phyloP scores from a whole-genome alignment of 2,113 vertebrate genomes.

The Pimephales promelas region DNA sequence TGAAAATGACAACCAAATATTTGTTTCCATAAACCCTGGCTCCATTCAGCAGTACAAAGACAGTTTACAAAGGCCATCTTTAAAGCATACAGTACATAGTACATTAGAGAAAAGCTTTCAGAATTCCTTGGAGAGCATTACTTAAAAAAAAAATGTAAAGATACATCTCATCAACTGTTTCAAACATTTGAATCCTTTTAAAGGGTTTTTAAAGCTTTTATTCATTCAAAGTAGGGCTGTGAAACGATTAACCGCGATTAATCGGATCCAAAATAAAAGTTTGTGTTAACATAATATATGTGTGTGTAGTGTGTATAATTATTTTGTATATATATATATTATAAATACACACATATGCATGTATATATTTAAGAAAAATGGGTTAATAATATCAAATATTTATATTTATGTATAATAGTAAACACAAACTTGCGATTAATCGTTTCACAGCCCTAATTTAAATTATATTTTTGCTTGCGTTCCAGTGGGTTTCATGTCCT shows the following conservation, averaged over 20 bases:
- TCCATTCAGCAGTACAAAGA: constrained; percentile 27
- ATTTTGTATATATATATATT: too few relatives aligned
- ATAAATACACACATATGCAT: too few relatives aligned
- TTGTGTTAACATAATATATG: too few relatives aligned
- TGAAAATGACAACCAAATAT: neutral
- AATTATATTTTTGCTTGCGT: neutral
- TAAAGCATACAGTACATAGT: constrained; percentile 11
- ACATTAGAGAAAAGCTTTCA: constrained; percentile 58
- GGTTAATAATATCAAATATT: too few relatives aligned
- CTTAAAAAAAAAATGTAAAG: constrained; percentile 6
- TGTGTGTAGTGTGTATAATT: too few relatives aligned
- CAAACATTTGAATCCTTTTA: neutral
- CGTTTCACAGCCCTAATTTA: too few relatives aligned
- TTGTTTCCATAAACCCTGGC: constrained; percentile 3
- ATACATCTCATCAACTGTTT: neutral
- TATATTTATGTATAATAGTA: too few relatives aligned
- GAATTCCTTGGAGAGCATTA: constrained; percentile 64
- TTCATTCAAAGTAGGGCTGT: neutral
- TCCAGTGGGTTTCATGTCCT: constrained; percentile 13
- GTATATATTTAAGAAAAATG: too few relatives aligned
- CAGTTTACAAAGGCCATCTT: constrained; percentile 4
- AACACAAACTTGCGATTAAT: too few relatives aligned
- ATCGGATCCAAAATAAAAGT: too few relatives aligned
- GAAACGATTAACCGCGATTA: too few relatives aligned
- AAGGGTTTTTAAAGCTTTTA: neutral